phyloP scores from a whole-genome alignment of 2,888 invertebrate species.

The Ommatoiulus sabulosus region DNA sequence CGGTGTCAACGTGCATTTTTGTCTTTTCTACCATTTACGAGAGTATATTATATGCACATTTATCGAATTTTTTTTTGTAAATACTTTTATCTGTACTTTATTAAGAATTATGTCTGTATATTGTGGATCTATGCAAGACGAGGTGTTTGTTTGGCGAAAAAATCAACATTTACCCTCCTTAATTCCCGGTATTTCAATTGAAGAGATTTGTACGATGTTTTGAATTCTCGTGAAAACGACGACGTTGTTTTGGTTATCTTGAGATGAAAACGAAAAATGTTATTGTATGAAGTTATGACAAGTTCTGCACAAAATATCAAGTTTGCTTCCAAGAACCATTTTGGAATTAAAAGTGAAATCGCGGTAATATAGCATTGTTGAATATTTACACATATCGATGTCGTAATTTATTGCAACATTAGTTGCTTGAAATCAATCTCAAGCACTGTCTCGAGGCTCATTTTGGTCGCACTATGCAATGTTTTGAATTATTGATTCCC shows the following conservation, averaged over 20 bases:
- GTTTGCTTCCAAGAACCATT: background rate
- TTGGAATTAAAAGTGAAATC: background rate
- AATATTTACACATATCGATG: background rate
- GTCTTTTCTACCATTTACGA: constrained; percentile 17
- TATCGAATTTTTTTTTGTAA: constrained; percentile 13
- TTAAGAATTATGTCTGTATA: constrained; percentile 5
- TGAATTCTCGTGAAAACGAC: background rate
- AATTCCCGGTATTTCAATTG: background rate
- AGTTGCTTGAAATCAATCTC: background rate
- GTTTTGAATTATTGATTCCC: no score
- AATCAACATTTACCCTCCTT: background rate
- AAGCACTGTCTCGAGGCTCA: background rate
- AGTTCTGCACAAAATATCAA: background rate
- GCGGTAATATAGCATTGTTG: background rate
- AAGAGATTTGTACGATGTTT: background rate
- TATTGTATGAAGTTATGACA: background rate
- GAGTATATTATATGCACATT: constrained; percentile 32
- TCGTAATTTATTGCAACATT: no score
- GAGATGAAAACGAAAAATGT: background rate
- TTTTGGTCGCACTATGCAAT: no score
- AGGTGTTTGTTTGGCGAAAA: constrained; percentile 14
- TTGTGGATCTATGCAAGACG: constrained; percentile 35
- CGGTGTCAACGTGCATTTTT: background rate
- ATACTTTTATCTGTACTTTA: constrained; percentile 38
- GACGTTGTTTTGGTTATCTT: background rate